Conservation (phyloP, 1,140 invertebrate species). For the Brachionus sp. region DNA sequence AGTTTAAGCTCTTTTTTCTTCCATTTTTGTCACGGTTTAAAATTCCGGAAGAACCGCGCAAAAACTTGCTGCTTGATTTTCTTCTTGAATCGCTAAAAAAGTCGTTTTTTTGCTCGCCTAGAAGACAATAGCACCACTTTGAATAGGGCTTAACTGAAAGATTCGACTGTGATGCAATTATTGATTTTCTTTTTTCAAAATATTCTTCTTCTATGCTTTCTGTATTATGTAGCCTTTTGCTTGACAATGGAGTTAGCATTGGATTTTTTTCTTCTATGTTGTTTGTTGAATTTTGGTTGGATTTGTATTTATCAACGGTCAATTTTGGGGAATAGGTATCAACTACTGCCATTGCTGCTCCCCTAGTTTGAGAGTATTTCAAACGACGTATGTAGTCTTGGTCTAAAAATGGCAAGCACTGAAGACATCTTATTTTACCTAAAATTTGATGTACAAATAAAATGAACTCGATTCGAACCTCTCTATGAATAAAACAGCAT, state of each 20-base stretch:
- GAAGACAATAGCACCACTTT: conserved; percentile 10
- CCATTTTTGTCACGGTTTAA: not conserved
- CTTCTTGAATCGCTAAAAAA: conserved; percentile 31
- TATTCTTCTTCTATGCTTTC: not conserved
- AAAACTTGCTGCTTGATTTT: not conserved
- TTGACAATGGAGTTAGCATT: conserved; percentile 13
- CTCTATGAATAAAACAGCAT: conserved; percentile 43
- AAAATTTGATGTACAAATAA: not conserved
- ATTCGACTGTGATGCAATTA: not conserved
- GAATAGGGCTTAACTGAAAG: not conserved
- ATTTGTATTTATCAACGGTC: not conserved
- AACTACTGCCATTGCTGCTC: not conserved
- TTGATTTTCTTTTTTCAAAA: conserved; percentile 10
- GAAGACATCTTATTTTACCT: not conserved
- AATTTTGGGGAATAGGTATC: not conserved
- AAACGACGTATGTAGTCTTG: not conserved
- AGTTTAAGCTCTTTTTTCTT: not conserved
- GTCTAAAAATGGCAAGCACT: not conserved
- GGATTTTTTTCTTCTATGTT: conserved; percentile 17
- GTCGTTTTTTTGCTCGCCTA: conserved; percentile 43
- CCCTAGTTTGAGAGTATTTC: not conserved
- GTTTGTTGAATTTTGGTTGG: not conserved
- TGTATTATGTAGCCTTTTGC: not conserved
- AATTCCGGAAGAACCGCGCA: not conserved
- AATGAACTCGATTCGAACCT: not conserved